Conservation (phyloP, 2,797 vertebrate species). For the Notolepis coatsorum region DNA sequence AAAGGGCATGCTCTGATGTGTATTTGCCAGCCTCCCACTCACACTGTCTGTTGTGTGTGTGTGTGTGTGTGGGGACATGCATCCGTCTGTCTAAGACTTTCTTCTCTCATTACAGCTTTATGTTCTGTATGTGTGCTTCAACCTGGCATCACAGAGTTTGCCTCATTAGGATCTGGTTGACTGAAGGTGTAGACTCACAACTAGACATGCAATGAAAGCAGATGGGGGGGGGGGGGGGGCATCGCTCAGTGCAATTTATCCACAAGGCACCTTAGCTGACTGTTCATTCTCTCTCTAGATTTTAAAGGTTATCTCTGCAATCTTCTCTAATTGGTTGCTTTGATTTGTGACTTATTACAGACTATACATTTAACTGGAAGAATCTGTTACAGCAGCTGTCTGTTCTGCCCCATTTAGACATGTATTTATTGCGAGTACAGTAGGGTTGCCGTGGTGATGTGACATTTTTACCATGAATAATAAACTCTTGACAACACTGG, state of each 20-base stretch:
- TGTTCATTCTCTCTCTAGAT: constrained; percentile 28
- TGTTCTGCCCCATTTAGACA: constrained; percentile 12
- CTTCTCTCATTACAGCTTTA: constrained; percentile 53
- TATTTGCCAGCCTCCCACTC: constrained; percentile 63
- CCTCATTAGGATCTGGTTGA: constrained; percentile 43
- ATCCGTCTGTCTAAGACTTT: constrained; percentile 16
- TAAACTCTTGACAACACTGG: too few species aligned
- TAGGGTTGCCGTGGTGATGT: too few species aligned
- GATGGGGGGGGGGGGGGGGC: not conserved
- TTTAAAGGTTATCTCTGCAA: constrained; percentile 28
- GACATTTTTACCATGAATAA: too few species aligned
- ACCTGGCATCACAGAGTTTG: constrained; percentile 14
- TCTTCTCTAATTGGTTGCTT: constrained; percentile 6
- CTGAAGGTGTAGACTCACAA: constrained; percentile 15
- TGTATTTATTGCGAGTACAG: constrained; percentile 18
- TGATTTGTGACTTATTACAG: constrained; percentile 22
- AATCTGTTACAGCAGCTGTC: constrained; percentile 8
- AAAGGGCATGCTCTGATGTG: constrained; percentile 43
- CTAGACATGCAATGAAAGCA: not conserved
- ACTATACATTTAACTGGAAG: constrained; percentile 9
- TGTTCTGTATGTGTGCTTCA: constrained; percentile 21
- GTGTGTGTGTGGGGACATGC: not conserved
- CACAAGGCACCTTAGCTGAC: constrained; percentile 26
- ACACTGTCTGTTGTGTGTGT: constrained; percentile 47
- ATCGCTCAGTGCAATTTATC: constrained; percentile 9